Base-by-base conservation (phyloP, 2,113 vertebrate genomes). In the Pseudorhombus dupliciocellatus region DNA sequence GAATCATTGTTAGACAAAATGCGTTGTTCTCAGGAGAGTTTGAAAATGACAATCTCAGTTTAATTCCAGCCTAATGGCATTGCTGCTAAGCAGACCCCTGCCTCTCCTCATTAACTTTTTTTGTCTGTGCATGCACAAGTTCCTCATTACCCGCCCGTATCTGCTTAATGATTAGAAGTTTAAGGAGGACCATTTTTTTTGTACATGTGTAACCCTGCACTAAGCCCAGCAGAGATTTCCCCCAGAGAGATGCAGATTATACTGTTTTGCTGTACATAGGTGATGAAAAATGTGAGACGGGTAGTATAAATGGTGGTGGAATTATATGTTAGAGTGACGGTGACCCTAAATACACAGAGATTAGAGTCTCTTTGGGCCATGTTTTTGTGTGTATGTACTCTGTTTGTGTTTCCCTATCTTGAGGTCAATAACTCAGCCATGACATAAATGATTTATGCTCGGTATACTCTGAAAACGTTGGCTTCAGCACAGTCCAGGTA, bases 61-160 rank as follows among this genome's bases (percentile, higher is more conserved):
- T 89, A 91, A 90, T 90, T 90, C 81, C 73, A 72, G 82, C 74
- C 71, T 89, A 87, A 91, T 91, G 86, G 85, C 88, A 89, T 83
- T 68, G 83, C 83, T 83, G 85, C 88, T 89, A 85, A 92, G 86
- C 79, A 52, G 86, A 91, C 79, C 63, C 57, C 50, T 77, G 64
- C 85, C 90, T 90, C 90, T 82, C 50, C 90, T 92, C 89, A 90
- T 93, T 92, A 92, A 83, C 71, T 83, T 87, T 69, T 28, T 31
- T 25, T 65, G n/a, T 55, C 20, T 5, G 26, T 76, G 67, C 31
- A 10, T 34, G 54, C 75, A 66, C 77, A 40, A 82, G 51, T 70
- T 26, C 31, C 60, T 82, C 77, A 63, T 90, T 78, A 74, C 73
- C 77, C 60, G 61, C 60, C 70, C 85, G 83, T 83, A 88, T 90